Evolutionary conservation across 2,113 vertebrate species (phyloP).

Genomic region (Pelusios castaneus): DNA sequence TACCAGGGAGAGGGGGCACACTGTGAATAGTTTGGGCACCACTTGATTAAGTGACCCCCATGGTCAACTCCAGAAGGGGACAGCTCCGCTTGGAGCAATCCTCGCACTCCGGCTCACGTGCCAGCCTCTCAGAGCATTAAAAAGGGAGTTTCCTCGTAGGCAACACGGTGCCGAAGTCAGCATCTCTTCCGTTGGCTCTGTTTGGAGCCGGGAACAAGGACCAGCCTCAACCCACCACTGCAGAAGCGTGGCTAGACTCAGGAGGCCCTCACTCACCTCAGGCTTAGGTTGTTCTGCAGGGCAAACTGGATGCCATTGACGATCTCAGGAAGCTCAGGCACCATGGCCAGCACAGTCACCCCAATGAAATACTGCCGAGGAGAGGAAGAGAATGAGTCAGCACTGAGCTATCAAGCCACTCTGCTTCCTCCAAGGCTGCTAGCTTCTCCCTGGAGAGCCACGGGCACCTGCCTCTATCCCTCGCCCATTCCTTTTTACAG

Average conservation of each 20-base stretch:
- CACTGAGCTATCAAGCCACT: accelerated
- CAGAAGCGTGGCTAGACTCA: background rate
- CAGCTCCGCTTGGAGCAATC: background rate
- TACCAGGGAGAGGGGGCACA: too few species aligned
- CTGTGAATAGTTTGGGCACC: too few species aligned
- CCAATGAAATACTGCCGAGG: constrained; percentile 86
- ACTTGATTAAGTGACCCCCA: too few species aligned
- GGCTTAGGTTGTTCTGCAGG: constrained; percentile 89
- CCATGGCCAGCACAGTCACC: constrained; percentile 88
- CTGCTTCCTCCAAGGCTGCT: background rate
- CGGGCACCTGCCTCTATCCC: background rate
- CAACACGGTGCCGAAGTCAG: background rate
- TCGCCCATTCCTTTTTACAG: background rate
- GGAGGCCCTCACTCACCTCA: constrained; percentile 75
- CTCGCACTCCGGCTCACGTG: background rate
- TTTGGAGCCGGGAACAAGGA: background rate
- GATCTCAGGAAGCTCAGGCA: constrained; percentile 89
- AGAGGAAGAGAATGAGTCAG: background rate
- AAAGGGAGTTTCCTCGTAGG: background rate
- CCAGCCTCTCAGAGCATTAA: background rate
- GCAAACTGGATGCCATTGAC: constrained; percentile 93
- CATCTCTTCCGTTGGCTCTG: background rate
- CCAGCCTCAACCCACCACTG: background rate
- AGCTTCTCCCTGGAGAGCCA: accelerated
- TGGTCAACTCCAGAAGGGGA: background rate